Base-by-base conservation (phyloP, 2,888 invertebrate species). In the Tinea semifulvella region DNA sequence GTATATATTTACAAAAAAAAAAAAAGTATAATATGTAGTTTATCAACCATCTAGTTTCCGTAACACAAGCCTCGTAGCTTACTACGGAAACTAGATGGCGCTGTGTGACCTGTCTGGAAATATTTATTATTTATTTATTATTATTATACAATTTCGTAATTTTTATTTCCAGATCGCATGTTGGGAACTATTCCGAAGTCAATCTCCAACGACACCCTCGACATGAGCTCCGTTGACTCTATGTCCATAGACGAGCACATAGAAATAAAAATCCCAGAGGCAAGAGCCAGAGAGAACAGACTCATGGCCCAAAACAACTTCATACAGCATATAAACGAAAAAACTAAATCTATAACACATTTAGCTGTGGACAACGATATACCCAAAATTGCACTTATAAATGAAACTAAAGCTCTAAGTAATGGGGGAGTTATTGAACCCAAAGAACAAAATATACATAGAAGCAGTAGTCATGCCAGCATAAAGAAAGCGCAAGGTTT, bases 211-310 rank as follows among this genome's bases (percentile, higher is more conserved):
- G 87, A 86, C 53, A 87, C 87, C 3, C 63, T 87, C 44, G 82
- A 82, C 53, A 58, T 81, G 47, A 86, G 85, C 53, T 87, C 87
- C 36, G 80, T 87, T 42, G 87, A 87, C 53, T 86, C 86, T 44
- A 82, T 85, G 57, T 86, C 86, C 1, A 58, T 79, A 46, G 83
- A 83, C 53, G 84, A 84, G 47, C 85, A 86, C 56, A 84, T 85
- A 25, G 84, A 84, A 55, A 85, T 85, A 55, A 83, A 83, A 51
- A 82, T 70, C 73, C 89, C 60, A 52, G 84, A 71, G 54, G 57
- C 80, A 1, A 65, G 81, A 52, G 80, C 60, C n/a, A 58, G 73
- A 48, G 82, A 82, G 48, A 82, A 82, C 58, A 60, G 82, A 17
- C 59, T 77, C 1, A 73, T 82, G 72, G 80, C 80, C 0, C 73